Evolutionary conservation across 1,140 invertebrate species (phyloP).

Genomic region (Brachionus rotundiformis): DNA sequence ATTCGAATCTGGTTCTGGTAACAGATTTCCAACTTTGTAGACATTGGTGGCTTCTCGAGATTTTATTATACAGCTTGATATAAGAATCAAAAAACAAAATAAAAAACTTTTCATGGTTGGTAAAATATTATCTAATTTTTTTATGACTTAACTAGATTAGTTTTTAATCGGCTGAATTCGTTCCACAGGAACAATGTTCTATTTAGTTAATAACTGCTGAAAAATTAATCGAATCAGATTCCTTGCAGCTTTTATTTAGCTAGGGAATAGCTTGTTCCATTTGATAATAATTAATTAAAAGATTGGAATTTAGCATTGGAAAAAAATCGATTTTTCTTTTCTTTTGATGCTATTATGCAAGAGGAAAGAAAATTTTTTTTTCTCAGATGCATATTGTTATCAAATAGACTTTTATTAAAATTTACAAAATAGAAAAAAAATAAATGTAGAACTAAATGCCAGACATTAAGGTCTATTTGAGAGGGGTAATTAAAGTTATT

Average conservation of each 20-base stretch:
- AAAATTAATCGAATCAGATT: slow-evolving; percentile 18
- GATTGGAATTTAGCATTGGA: neutral
- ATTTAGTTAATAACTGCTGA: neutral
- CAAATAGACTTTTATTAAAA: neutral
- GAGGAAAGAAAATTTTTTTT: neutral
- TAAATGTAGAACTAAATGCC: slow-evolving; percentile 9
- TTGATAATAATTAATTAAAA: slow-evolving; percentile 28
- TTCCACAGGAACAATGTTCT: neutral
- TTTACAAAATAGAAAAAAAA: neutral
- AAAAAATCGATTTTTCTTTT: slow-evolving; percentile 21
- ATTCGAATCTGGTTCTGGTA: neutral
- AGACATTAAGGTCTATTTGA: slow-evolving; percentile 6
- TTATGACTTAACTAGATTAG: neutral
- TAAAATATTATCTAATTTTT: neutral
- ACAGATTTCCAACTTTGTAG: neutral
- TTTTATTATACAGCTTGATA: neutral
- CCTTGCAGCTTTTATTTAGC: neutral
- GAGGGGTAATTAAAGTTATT: neutral
- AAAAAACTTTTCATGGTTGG: neutral
- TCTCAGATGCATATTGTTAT: neutral
- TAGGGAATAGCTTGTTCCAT: neutral
- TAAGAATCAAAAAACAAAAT: neutral
- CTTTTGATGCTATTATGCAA: neutral
- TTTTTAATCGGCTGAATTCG: neutral
- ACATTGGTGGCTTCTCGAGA: neutral